Evolutionary conservation across 2,113 vertebrate species (phyloP).

Genomic region (Odocoileus virginianus): DNA sequence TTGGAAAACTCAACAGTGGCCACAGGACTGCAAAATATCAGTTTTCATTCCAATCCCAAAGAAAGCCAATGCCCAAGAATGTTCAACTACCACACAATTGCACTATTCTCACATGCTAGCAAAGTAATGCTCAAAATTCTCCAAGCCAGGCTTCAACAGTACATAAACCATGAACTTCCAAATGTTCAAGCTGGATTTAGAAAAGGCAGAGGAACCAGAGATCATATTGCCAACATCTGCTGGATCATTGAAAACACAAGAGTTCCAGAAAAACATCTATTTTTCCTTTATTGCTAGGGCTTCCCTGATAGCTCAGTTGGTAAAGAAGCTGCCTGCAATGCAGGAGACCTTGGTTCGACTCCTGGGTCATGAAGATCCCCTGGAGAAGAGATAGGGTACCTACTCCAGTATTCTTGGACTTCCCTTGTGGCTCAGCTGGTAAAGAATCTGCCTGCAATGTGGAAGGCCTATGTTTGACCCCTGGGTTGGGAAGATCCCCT

Average conservation of each 20-base stretch:
- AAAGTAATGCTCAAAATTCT: not conserved
- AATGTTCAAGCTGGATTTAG: not conserved
- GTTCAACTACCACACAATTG: not conserved
- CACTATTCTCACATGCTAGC: not conserved
- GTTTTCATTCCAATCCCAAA: not conserved
- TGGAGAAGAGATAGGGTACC: not conserved
- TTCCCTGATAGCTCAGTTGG: not conserved
- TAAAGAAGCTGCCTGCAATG: not conserved
- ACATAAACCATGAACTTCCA: accelerated
- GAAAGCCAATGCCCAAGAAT: not conserved
- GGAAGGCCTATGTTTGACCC: accelerated
- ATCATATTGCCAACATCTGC: not conserved
- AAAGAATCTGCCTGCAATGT: not conserved
- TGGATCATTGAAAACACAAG: not conserved
- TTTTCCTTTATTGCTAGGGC: not conserved
- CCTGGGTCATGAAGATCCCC: not conserved
- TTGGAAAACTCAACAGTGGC: not conserved
- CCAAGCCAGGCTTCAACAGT: not conserved
- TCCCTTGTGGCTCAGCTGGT: not conserved
- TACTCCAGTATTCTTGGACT: not conserved
- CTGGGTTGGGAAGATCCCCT: not conserved
- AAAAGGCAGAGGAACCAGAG: not conserved
- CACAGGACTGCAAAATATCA: not conserved
- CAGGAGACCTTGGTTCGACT: not conserved
- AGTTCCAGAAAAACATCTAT: not conserved